Conservation (phyloP, 1,140 invertebrate species). For the Euborellia annulipes region DNA sequence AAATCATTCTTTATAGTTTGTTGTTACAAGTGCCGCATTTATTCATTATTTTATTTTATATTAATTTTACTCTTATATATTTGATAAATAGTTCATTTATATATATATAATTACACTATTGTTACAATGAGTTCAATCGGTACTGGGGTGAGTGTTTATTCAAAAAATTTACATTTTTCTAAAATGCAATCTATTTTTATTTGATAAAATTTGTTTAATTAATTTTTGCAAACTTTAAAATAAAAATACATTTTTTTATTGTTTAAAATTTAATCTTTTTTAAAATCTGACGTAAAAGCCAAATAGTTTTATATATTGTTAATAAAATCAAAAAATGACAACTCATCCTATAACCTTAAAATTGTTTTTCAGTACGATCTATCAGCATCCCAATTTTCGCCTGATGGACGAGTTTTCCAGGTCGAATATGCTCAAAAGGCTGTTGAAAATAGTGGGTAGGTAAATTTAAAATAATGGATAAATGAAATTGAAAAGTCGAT, state of each 20-base stretch:
- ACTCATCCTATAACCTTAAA: conserved; percentile 1
- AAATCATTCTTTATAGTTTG: too few species aligned
- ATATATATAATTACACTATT: conserved; percentile 1
- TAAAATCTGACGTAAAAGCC: conserved; percentile 3
- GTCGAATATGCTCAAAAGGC: conserved; percentile 99
- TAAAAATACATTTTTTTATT: conserved; percentile 9
- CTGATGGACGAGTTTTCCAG: conserved; percentile 97
- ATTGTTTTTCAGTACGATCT: conserved; percentile 76
- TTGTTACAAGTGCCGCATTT: too few species aligned
- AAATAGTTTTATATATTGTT: background rate
- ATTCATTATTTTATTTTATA: too few species aligned
- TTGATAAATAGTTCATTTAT: background rate
- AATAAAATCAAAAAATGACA: background rate
- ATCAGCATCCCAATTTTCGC: conserved; percentile 98
- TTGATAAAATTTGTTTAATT: conserved; percentile 11
- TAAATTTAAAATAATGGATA: conserved; percentile 9
- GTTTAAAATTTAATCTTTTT: background rate
- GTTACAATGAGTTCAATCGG: conserved; percentile 84
- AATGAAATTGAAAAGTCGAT: too few species aligned
- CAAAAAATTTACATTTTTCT: conserved; percentile 16
- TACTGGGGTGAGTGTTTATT: conserved; percentile 60
- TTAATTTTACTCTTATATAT: too few species aligned
- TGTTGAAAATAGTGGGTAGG: conserved; percentile 92
- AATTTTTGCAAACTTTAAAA: conserved; percentile 6
- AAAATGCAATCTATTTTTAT: conserved; percentile 15